Evolutionary conservation across 2,113 vertebrate genomes (phyloP).

Genomic region (Toxotes jaculatrix): DNA sequence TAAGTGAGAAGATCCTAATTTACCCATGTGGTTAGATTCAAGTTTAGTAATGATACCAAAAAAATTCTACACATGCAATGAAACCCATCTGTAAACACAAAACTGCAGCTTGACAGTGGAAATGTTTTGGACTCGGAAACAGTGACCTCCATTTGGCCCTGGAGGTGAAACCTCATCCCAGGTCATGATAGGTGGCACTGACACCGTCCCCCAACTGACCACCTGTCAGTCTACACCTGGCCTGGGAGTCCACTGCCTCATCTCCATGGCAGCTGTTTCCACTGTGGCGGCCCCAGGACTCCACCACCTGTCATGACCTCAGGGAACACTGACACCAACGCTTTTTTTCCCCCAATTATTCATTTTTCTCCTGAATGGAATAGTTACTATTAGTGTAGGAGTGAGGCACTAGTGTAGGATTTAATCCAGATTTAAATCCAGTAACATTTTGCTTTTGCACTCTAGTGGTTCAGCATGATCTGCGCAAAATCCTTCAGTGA

Average conservation of each 20-base stretch:
- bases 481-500: constrained; percentile 32
- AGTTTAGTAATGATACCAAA: not conserved
- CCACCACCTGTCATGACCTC: constrained; percentile 58
- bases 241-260: constrained; percentile 5
- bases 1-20: too few species aligned
- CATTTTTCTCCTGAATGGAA: constrained; percentile 10
- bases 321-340: not conserved
- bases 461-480: constrained; percentile 1
- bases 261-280: constrained; percentile 53
- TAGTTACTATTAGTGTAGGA: not conserved
- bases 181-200: constrained; percentile 46
- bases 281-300: not conserved
- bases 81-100: constrained; percentile 2
- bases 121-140: constrained; percentile 9
- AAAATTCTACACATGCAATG: not conserved
- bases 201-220: constrained; percentile 35
- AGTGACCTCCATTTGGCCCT: constrained; percentile 43
- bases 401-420: not conserved
- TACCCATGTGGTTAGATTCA: not conserved
- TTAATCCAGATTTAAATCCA: constrained; percentile 18
- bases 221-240: constrained; percentile 67
- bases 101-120: not conserved
- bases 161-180: constrained; percentile 64
- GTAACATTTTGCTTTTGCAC: not conserved
- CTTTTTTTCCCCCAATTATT: not conserved